Evolutionary conservation across 1,140 invertebrate genomes (phyloP).

Genomic region (Drosophila watanabei): DNA sequence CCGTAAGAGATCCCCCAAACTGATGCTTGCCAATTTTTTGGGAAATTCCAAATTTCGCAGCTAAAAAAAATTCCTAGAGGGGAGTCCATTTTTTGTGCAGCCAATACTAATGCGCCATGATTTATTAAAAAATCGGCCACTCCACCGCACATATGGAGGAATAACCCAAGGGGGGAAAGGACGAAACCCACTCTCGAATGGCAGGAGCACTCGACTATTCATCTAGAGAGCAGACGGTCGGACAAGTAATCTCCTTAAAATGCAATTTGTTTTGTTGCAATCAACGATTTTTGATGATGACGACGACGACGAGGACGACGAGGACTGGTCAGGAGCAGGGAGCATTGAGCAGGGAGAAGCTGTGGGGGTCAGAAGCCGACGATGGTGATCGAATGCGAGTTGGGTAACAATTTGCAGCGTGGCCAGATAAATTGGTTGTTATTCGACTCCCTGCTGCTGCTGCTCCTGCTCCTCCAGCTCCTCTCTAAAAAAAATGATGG

Average conservation of each 20-base stretch:
- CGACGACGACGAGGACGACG: constrained; percentile 31
- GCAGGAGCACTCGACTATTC: constrained; percentile 54
- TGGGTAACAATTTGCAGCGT: constrained; percentile 80
- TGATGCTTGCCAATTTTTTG: constrained; percentile 41
- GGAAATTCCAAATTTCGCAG: constrained; percentile 8
- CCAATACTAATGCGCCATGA: constrained; percentile 67
- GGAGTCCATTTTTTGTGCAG: constrained; percentile 45
- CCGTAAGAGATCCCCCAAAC: constrained; percentile 6
- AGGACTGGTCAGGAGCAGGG: constrained; percentile 20
- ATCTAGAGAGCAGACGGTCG: constrained; percentile 62
- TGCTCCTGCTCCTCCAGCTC: not conserved
- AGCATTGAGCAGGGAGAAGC: constrained; percentile 11
- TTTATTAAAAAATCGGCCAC: constrained; percentile 68
- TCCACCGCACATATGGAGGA: constrained; percentile 11
- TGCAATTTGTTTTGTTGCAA: constrained; percentile 84
- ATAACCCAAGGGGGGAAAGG: constrained; percentile 15
- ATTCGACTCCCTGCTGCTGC: constrained; percentile 48
- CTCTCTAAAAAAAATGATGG: constrained; percentile 35
- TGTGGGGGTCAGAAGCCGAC: constrained; percentile 26
- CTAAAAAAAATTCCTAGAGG: constrained; percentile 13
- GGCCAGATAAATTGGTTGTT: constrained; percentile 83
- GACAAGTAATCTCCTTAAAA: constrained; percentile 79
- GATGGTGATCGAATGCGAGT: constrained; percentile 76
- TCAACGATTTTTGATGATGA: constrained; percentile 84
- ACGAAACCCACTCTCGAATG: constrained; percentile 18